These are phyloP conservation scores for Periophthalmodon schlosseri DNA, from an alignment of 2,113 vertebrate species.

Conservation along the genomic window DNA sequence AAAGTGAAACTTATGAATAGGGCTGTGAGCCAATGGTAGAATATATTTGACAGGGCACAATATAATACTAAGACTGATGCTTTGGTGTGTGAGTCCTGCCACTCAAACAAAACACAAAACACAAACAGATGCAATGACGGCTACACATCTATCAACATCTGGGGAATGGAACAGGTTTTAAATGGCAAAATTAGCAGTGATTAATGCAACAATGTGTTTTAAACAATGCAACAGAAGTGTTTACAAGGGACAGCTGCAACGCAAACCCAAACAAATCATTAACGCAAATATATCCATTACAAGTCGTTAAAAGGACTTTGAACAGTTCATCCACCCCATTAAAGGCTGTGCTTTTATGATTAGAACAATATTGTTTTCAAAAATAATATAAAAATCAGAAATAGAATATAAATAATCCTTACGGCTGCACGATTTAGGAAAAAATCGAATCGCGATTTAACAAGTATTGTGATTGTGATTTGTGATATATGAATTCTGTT, in stretches of 20 bases:
- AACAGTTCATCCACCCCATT: background rate
- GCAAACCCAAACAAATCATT: slow-evolving; percentile 27
- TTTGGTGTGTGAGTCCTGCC: background rate
- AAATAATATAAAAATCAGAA: no score
- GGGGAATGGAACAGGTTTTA: slow-evolving; percentile 48
- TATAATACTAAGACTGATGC: background rate
- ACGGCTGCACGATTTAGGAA: no score
- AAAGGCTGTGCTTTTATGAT: background rate
- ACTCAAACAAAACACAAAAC: slow-evolving; percentile 2
- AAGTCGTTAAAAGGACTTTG: background rate
- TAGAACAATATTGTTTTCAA: background rate
- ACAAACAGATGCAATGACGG: background rate
- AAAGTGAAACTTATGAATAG: no score
- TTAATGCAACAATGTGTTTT: slow-evolving; percentile 28
- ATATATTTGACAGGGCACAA: background rate
- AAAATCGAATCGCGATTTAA: no score
- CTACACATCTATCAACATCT: slow-evolving; percentile 37
- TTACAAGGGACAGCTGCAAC: slow-evolving; percentile 38
- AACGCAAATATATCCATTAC: slow-evolving; percentile 15
- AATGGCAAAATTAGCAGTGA: slow-evolving; percentile 48
- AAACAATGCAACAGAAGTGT: slow-evolving; percentile 40
- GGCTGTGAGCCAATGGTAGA: background rate
- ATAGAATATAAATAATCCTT: no score
- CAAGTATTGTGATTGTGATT: no score
- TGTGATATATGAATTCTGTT: no score